Conservation (phyloP, 2,888 invertebrate genomes). For the Acleris sparsana region DNA sequence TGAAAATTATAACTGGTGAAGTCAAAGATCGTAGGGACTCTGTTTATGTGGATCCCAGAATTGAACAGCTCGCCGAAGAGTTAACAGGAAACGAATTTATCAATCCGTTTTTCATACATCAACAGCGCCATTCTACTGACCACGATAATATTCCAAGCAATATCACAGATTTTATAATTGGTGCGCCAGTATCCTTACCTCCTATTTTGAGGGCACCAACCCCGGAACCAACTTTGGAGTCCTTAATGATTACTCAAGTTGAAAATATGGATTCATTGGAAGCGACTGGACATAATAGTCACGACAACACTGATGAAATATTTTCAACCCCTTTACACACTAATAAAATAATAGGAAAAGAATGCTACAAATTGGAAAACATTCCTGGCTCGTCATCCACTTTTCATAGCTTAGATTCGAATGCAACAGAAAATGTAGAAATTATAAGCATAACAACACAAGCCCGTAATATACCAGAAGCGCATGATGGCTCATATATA, state of each 20-base stretch:
- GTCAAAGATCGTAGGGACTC: constrained; percentile 56
- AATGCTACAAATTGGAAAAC: constrained; percentile 41
- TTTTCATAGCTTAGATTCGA: constrained; percentile 65
- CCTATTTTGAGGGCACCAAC: constrained; percentile 63
- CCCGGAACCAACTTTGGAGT: constrained; percentile 62
- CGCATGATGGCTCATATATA: constrained; percentile 46
- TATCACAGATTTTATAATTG: constrained; percentile 76
- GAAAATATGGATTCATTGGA: constrained; percentile 33
- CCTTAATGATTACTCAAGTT: constrained; percentile 52
- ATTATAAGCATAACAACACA: constrained; percentile 49
- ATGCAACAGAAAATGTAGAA: constrained; percentile 52
- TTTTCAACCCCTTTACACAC: constrained; percentile 51
- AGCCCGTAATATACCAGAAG: constrained; percentile 50
- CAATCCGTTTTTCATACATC: constrained; percentile 69
- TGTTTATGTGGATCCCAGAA: constrained; percentile 55
- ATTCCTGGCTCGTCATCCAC: constrained; percentile 50
- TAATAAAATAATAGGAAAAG: constrained; percentile 37
- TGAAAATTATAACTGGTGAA: constrained; percentile 68
- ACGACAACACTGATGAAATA: constrained; percentile 40
- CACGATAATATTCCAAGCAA: constrained; percentile 46
- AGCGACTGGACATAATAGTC: constrained; percentile 27
- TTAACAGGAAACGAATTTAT: constrained; percentile 62
- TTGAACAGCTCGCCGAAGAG: constrained; percentile 50
- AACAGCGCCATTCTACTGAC: constrained; percentile 47
- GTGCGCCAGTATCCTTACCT: constrained; percentile 78